These are phyloP conservation scores for Argyresthia goedartella DNA, from an alignment of 2,888 invertebrate species.

Conservation along the genomic window DNA sequence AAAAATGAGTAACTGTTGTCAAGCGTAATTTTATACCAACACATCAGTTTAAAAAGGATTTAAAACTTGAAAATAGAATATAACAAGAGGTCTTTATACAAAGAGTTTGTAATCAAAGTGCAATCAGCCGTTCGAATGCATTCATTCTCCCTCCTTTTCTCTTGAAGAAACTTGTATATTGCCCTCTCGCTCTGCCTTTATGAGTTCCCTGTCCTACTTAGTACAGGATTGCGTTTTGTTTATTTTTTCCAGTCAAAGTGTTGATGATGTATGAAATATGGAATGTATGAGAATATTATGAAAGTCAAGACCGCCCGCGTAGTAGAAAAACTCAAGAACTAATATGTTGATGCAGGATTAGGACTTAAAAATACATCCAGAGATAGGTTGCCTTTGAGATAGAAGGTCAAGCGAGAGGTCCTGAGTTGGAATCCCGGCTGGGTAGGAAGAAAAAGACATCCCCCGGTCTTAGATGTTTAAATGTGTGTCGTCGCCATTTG, in stretches of 20 bases:
- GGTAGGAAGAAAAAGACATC: no score
- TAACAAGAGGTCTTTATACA: neutral
- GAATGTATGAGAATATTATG: no score
- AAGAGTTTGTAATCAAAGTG: constrained; percentile 7
- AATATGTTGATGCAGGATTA: no score
- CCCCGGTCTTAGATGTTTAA: no score
- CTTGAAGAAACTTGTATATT: neutral
- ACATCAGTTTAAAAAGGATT: neutral
- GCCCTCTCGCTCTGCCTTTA: constrained; percentile 1
- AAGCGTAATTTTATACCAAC: neutral
- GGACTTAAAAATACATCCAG: no score
- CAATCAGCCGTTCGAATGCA: constrained; percentile 2
- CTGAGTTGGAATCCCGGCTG: no score
- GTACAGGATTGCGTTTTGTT: neutral
- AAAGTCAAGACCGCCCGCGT: no score
- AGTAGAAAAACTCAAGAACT: no score
- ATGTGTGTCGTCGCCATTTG: no score
- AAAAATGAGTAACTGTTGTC: no score
- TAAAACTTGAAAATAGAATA: neutral
- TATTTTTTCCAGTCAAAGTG: neutral
- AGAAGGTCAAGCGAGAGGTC: no score
- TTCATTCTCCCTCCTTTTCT: constrained; percentile 2
- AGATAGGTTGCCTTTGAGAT: no score
- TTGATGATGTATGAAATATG: neutral
- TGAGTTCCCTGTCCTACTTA: constrained; percentile 3